phyloP scores from a whole-genome alignment of 2,888 invertebrate species.

The Frankliniella fusca region DNA sequence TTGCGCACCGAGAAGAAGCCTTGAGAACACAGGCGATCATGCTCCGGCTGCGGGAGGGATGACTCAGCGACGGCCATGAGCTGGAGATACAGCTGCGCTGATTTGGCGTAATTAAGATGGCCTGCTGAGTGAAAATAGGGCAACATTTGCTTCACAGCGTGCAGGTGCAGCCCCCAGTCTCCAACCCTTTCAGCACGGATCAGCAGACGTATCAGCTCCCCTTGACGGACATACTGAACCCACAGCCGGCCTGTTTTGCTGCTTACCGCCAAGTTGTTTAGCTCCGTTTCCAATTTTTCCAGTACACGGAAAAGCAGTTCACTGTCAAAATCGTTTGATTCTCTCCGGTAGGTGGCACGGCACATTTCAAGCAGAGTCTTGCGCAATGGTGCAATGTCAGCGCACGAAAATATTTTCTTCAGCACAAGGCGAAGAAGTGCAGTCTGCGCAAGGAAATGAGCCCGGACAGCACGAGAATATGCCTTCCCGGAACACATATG shows the following conservation, averaged over 20 bases:
- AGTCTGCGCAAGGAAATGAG: neutral
- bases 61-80: neutral
- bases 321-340: too few relatives aligned
- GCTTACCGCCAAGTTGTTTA: neutral
- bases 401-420: neutral
- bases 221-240: conserved; percentile 31
- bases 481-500: neutral
- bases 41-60: neutral
- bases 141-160: conserved; percentile 35
- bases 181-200: conserved; percentile 34
- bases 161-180: conserved; percentile 34
- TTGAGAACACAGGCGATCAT: too few relatives aligned
- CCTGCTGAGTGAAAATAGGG: conserved; percentile 35
- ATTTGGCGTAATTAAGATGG: conserved; percentile 31
- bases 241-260: conserved; percentile 26
- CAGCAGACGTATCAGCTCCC: conserved; percentile 31
- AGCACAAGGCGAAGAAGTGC: neutral
- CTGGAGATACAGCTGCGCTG: too few relatives aligned
- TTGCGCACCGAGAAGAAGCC: too few relatives aligned
- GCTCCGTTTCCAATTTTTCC: too few relatives aligned
- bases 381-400: neutral
- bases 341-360: neutral
- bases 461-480: neutral
- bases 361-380: neutral
- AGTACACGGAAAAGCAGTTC: too few relatives aligned